Percentiles rank a stretch among this genome's conserved stretches.
phyloP scores from a whole-genome alignment of 2,888 invertebrate genomes.

The Zele albiditarsus region DNA sequence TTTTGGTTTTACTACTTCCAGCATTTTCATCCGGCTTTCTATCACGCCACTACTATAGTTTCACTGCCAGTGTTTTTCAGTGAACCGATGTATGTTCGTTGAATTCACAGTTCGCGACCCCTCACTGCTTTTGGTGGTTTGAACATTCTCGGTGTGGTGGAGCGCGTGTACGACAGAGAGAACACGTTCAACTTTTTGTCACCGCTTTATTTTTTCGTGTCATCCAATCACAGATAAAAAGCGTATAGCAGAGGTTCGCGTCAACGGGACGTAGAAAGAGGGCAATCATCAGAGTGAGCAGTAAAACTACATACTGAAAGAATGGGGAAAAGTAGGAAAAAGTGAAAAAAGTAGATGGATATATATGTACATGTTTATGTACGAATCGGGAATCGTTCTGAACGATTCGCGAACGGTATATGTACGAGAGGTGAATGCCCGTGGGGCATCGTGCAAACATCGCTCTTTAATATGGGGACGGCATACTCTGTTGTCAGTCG shows the following conservation, averaged over 20 bases:
- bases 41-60: background rate
- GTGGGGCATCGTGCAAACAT: background rate
- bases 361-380: background rate
- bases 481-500: background rate
- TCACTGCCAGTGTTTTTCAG: background rate
- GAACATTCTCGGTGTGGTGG: background rate
- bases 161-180: conserved; percentile 16
- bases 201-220: conserved; percentile 40
- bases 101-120: background rate
- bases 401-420: conserved; percentile 16
- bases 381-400: conserved; percentile 17
- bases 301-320: background rate
- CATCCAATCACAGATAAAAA: conserved; percentile 22
- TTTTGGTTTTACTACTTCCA: background rate
- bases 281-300: background rate
- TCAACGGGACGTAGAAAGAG: background rate
- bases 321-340: background rate
- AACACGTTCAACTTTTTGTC: conserved; percentile 41
- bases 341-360: background rate
- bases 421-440: conserved; percentile 8
- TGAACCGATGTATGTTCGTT: conserved; percentile 35
- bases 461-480: background rate
- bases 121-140: background rate
- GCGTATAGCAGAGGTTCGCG: background rate
- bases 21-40: background rate